Evolutionary conservation across 1,140 invertebrate genomes (phyloP), one percentile per base, ranked within the genome.

Genomic region (Drosophila ercepeae): DNA sequence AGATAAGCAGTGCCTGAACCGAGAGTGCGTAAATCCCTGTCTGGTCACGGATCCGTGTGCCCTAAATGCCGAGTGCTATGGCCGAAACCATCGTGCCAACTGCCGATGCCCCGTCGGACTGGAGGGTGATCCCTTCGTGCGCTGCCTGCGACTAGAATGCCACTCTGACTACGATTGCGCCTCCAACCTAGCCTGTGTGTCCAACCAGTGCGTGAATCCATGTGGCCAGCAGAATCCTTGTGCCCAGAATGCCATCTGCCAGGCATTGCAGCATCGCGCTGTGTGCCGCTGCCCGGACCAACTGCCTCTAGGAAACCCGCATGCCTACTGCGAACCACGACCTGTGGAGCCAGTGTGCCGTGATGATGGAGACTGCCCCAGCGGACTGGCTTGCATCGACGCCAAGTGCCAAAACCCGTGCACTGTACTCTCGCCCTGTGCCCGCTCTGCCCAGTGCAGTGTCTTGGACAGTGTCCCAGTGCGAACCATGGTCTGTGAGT

Each of bases 401-500:
- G 94, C 95, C 51, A 92, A 93, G 81, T 98, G 97, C 90, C 94
- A 95, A 1, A 95, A 97, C 89, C 96, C 96, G 29, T 97, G 96
- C 83, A 91, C 92, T 16, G 93, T 94, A 89, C 92, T 98, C 27
- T 94, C 93, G 76, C 95, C 96, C 3, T 96, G 97, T 60, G 91
- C 94, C 36, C 92, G 93, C 39, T 94, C 94, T 36, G 94, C 96
- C 1, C 92, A 93, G 36, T 97, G 96, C 90, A 94, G 94, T 69
- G 96, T 97, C 4, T 92, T 96, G 2, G 95, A 97, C 81, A 96
- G 96, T 13, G 92, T 95, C 19, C 96, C 96, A 1, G 95, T 97
- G 8, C 91, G 96, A 49, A 97, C 96, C 0, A 95, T 97, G 94
- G 95, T 95, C 32, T 97, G 96, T 83, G 95, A 95, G 49, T 97